Evolutionary conservation across 2,797 vertebrate genomes (phyloP).

Genomic region (Oreochromis grahami): DNA sequence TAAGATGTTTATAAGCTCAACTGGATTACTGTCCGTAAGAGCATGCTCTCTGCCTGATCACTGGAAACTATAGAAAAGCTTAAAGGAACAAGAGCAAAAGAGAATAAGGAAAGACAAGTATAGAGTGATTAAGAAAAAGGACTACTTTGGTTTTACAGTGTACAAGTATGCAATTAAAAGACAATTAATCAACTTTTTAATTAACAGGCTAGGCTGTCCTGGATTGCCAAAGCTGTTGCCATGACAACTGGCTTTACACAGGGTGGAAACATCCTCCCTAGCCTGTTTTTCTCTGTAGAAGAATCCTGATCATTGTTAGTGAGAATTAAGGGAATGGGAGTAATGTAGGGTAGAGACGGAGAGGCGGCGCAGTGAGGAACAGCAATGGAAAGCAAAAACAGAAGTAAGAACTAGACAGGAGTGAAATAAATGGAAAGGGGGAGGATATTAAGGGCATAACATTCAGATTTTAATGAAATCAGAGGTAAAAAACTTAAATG

Average conservation of each 20-base stretch:
- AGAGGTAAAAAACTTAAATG: constrained; percentile 20
- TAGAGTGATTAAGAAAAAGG: constrained; percentile 37
- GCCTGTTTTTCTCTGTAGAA: background rate
- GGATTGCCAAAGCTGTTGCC: constrained; percentile 59
- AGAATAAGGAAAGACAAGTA: background rate
- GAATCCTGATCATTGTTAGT: constrained; percentile 24
- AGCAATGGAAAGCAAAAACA: background rate
- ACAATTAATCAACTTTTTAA: constrained; percentile 73
- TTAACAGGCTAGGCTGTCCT: constrained; percentile 47
- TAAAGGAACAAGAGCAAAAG: background rate
- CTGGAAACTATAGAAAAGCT: constrained; percentile 11
- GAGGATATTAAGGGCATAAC: background rate
- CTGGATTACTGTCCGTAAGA: constrained; percentile 10
- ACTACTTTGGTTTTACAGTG: constrained; percentile 37
- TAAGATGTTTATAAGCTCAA: constrained; percentile 25
- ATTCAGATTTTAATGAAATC: constrained; percentile 9
- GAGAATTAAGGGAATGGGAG: background rate
- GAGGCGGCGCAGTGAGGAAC: constrained; percentile 9
- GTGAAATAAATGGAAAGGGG: background rate
- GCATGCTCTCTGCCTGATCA: background rate
- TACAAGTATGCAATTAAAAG: constrained; percentile 64
- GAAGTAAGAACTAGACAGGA: background rate
- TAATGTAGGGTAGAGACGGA: constrained; percentile 25
- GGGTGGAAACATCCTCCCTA: constrained; percentile 19
- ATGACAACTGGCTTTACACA: constrained; percentile 54